These are phyloP conservation scores for Tetramorium alpestre DNA, from an alignment of 1,140 invertebrate species.

Conservation along the genomic window DNA sequence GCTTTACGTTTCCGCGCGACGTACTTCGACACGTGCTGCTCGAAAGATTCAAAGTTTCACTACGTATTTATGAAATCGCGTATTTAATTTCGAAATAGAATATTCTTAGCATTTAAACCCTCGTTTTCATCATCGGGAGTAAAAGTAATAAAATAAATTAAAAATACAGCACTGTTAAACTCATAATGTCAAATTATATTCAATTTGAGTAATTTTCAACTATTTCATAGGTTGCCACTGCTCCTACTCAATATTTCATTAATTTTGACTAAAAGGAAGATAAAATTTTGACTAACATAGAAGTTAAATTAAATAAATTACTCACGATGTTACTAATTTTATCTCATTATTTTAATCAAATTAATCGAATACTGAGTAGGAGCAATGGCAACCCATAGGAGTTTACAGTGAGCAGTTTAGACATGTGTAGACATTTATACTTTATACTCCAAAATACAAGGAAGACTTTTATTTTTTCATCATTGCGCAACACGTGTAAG, in stretches of 20 bases:
- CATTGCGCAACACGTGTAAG: constrained; percentile 46
- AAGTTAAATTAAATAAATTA: no score
- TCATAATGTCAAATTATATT: no score
- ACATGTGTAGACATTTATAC: neutral
- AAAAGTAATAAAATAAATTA: neutral
- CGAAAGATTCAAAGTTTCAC: neutral
- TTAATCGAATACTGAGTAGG: no score
- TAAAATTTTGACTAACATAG: no score
- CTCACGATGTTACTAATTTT: no score
- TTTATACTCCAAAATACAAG: neutral
- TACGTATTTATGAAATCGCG: neutral
- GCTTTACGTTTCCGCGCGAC: neutral
- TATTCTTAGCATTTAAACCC: neutral
- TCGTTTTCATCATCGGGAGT: neutral
- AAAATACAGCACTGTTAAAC: no score
- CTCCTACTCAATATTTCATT: no score
- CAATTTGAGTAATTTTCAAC: no score
- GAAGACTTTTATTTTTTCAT: neutral
- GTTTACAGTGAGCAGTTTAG: neutral
- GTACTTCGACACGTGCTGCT: neutral
- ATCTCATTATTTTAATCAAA: no score
- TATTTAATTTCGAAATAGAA: neutral
- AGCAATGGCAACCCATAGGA: no score
- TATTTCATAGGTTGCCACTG: no score
- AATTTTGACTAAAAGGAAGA: no score